These are phyloP conservation scores for Tuta absoluta DNA, from an alignment of 2,888 invertebrate genomes.

Conservation along the genomic window DNA sequence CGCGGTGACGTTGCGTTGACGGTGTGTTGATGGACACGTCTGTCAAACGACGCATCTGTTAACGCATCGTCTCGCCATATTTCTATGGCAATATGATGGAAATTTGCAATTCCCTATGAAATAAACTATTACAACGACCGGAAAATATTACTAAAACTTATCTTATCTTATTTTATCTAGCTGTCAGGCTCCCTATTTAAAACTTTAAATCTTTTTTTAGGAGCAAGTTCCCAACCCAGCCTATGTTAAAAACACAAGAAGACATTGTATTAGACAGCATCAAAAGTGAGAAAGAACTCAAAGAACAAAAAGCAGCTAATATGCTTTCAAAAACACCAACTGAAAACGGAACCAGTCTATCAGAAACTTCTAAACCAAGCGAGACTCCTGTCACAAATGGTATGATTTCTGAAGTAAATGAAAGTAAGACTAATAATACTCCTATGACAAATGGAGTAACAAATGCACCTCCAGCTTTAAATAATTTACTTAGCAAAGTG, in stretches of 20 bases:
- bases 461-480: background rate
- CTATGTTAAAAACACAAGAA: slow-evolving; percentile 38
- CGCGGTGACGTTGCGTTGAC: too few species aligned
- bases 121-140: too few species aligned
- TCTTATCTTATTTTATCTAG: too few species aligned
- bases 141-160: too few species aligned
- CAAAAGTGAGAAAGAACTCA: slow-evolving; percentile 23
- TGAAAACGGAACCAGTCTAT: background rate
- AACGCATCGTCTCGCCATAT: too few species aligned
- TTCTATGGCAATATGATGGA: too few species aligned
- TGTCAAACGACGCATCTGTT: too few species aligned
- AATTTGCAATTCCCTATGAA: too few species aligned
- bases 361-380: background rate
- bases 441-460: background rate
- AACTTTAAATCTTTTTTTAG: too few species aligned
- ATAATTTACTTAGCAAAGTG: slow-evolving; percentile 28
- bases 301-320: slow-evolving; percentile 17
- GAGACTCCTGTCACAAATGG: slow-evolving; percentile 5
- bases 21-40: too few species aligned
- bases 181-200: too few species aligned
- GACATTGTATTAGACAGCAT: slow-evolving; percentile 26
- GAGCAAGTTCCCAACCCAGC: slow-evolving; percentile 50
- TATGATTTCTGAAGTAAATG: background rate
- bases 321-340: background rate
- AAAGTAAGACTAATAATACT: background rate